These are phyloP conservation scores for Pelodytes ibericus DNA, from an alignment of 2,797 vertebrate species.

Conservation along the genomic window DNA sequence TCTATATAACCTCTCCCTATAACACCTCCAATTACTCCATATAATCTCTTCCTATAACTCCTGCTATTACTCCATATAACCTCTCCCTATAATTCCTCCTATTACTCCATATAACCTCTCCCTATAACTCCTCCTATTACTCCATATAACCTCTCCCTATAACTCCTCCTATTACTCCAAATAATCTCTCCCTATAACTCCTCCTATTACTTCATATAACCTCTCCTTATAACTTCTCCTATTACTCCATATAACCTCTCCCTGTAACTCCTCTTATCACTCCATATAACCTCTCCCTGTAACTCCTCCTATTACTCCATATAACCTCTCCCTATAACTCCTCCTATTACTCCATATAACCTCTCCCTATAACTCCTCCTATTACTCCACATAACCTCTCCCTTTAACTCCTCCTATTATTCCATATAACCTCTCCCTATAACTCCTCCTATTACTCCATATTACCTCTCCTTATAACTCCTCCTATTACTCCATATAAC, in stretches of 20 bases:
- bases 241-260: conserved; percentile 19
- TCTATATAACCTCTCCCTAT: not conserved
- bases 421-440: too few species aligned
- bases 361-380: conserved; percentile 1
- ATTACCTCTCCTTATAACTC: too few species aligned
- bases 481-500: too few species aligned
- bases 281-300: not conserved
- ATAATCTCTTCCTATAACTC: too few species aligned
- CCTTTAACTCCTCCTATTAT: too few species aligned
- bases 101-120: conserved; percentile 14
- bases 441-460: too few species aligned
- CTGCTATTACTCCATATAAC: not conserved
- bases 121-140: conserved; percentile 5
- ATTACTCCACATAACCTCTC: too few species aligned
- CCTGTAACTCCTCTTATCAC: conserved; percentile 13
- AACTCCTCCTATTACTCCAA: conserved; percentile 9
- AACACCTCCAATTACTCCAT: not conserved
- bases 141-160: not conserved
- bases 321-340: conserved; percentile 5
- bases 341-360: conserved; percentile 7
- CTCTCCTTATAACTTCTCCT: not conserved
- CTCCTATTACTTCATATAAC: not conserved
- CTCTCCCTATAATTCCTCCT: not conserved
- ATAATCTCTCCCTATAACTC: not conserved
- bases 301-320: conserved; percentile 21